Base-by-base conservation (phyloP, 37 sponge, comb jelly and placozoan genomes). In the Spongilla lacustris region DNA sequence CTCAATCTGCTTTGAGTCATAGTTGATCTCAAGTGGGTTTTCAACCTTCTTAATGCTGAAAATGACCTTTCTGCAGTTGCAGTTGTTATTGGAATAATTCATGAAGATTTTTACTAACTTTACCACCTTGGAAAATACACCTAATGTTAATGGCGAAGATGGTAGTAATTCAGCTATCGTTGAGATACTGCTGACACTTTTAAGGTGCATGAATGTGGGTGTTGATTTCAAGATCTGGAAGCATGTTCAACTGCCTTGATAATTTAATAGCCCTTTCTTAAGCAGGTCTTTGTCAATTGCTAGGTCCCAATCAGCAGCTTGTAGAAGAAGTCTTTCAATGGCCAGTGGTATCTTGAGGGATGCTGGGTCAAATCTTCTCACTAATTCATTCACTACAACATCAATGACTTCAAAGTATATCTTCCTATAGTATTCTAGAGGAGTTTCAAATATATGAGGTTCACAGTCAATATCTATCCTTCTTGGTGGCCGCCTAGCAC, bases 351-450 rank as follows among this genome's bases (percentile, higher is more conserved):
- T 41, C 41, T 41, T 41, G 41, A 41, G 41, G 41, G 41, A 41
- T 41, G 41, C 41, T 41, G 81, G 83, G 24, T 86, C 78, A 29
- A 90, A 85, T 36, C 90, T 50, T 36, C 86, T 1, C 67, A 76
- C 28, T 28, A 90, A 77, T 41, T 85, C 91, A 81, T 73, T 58
- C 21, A 49, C 38, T 27, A 76, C n/a, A 25, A 81, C 24, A 38
- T 91, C 91, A 21, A 82, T 77, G 13, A 35, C 87, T 70, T 91
- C 87, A 77, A 86, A 91, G 71, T 91, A 91, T 67, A 74, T 83
- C 76, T 91, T 50, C 36, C 72, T 77, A 38, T 77, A 91, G 68
- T 83, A 91, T 13, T 23, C 50, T 41, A 86, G 22, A 38, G 91
- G 83, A 48, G 66, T 80, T 8, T 46, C 24, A 69, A 86, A 86